Percentiles rank a stretch among this genome's conserved stretches.
Conservation (phyloP, 1,140 invertebrate genomes). For the Euura saliciscinereae region DNA sequence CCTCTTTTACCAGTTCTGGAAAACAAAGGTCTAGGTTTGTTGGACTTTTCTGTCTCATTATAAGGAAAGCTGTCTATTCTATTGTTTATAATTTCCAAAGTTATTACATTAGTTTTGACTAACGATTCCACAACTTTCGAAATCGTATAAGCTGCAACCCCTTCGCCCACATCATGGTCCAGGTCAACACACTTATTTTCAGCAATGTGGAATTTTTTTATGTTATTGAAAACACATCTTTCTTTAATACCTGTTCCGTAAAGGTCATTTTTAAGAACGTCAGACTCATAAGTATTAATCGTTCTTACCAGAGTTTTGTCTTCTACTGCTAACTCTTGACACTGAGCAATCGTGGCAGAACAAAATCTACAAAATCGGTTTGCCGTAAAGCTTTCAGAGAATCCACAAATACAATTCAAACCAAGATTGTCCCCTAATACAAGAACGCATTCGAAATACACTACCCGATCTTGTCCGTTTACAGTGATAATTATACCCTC, state of each 20-base stretch:
- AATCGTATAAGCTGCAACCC: constrained; percentile 24
- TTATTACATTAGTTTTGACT: constrained; percentile 24
- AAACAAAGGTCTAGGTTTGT: constrained; percentile 22
- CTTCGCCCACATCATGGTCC: constrained; percentile 28
- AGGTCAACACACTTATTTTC: constrained; percentile 27
- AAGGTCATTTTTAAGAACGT: constrained; percentile 13
- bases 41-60: constrained; percentile 17
- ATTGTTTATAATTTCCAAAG: constrained; percentile 24
- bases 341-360: constrained; percentile 15
- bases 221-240: constrained; percentile 21
- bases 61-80: constrained; percentile 26
- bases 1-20: constrained; percentile 18
- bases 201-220: constrained; percentile 27
- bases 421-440: constrained; percentile 28
- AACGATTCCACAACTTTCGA: constrained; percentile 22
- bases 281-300: constrained; percentile 20
- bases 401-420: constrained; percentile 25
- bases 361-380: constrained; percentile 24
- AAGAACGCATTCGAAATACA: constrained; percentile 23
- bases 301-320: constrained; percentile 14
- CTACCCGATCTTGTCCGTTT: not conserved
- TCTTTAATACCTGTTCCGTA: constrained; percentile 23
- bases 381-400: constrained; percentile 24
- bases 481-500: constrained; percentile 21
- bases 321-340: constrained; percentile 20